phyloP scores from a whole-genome alignment of 2,888 invertebrate species.

The Drosophila silvestris region DNA sequence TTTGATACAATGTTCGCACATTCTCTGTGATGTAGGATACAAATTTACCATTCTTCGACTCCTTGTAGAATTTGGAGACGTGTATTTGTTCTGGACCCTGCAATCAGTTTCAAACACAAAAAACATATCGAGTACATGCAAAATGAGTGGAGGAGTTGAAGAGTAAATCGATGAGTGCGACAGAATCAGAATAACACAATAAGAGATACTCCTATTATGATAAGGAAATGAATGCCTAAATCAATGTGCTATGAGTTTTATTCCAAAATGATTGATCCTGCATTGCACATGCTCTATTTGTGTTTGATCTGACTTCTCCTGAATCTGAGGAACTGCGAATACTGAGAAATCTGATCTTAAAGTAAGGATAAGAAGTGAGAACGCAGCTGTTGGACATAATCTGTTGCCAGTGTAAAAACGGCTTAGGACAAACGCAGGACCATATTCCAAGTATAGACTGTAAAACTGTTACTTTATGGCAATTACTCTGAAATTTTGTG shows the following conservation, averaged over 20 bases:
- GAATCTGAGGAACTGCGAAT: neutral
- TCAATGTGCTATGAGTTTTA: neutral
- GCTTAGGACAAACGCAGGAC: too few relatives aligned
- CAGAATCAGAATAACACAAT: neutral
- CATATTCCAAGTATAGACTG: neutral
- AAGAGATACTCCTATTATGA: slow-evolving; percentile 1
- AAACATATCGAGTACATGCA: slow-evolving; percentile 65
- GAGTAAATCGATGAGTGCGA: slow-evolving; percentile 28
- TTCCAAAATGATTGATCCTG: neutral
- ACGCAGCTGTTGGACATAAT: neutral
- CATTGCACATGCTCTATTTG: neutral
- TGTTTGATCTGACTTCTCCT: neutral
- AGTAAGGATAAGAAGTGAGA: neutral
- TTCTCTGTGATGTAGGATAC: slow-evolving; percentile 94
- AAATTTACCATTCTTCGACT: slow-evolving; percentile 94
- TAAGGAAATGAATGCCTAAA: neutral
- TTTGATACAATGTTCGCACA: slow-evolving; percentile 94
- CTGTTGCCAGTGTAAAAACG: neutral
- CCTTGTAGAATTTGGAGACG: slow-evolving; percentile 95
- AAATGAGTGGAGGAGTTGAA: slow-evolving; percentile 62
- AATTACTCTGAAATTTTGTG: neutral
- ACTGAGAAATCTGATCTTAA: neutral
- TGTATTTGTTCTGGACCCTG: slow-evolving; percentile 95
- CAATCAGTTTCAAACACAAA: slow-evolving; percentile 83
- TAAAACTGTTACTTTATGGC: neutral